Conservation (phyloP, 2,113 vertebrate genomes). For the Tilapia sparmanii region DNA sequence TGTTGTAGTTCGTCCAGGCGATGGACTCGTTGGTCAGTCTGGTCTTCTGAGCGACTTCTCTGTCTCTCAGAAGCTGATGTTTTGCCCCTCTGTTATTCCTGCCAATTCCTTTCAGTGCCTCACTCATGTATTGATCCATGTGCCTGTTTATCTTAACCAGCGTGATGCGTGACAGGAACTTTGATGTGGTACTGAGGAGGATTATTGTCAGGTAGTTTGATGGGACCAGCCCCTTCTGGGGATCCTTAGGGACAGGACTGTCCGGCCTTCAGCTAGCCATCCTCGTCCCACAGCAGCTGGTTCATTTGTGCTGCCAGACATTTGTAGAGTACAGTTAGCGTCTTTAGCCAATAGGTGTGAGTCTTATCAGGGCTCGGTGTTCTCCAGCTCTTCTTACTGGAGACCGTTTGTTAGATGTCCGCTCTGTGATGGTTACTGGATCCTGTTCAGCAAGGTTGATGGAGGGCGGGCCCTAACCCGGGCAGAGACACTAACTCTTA, state of each 20-base stretch:
- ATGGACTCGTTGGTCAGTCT: background rate
- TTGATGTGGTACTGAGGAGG: background rate
- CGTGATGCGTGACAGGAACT: background rate
- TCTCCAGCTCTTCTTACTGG: background rate
- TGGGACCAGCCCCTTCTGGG: background rate
- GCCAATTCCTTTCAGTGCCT: background rate
- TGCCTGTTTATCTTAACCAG: background rate
- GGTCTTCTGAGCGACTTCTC: background rate
- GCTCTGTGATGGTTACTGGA: background rate
- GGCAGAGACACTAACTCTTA: background rate
- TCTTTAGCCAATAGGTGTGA: background rate
- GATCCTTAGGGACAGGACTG: background rate
- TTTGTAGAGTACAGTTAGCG: background rate
- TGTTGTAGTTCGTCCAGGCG: background rate
- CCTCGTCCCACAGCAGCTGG: background rate
- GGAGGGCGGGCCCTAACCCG: background rate
- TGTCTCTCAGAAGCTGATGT: background rate
- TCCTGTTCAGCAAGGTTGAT: background rate
- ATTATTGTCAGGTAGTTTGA: background rate
- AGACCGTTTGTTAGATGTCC: background rate
- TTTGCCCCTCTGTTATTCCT: fast-evolving
- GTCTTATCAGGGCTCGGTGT: fast-evolving
- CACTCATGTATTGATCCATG: background rate
- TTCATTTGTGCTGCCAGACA: background rate
- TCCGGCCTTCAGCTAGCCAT: background rate